Evolutionary conservation across 2,888 invertebrate genomes (phyloP), one percentile per base, ranked within the genome.

Genomic region (Polymixis lichenea): DNA sequence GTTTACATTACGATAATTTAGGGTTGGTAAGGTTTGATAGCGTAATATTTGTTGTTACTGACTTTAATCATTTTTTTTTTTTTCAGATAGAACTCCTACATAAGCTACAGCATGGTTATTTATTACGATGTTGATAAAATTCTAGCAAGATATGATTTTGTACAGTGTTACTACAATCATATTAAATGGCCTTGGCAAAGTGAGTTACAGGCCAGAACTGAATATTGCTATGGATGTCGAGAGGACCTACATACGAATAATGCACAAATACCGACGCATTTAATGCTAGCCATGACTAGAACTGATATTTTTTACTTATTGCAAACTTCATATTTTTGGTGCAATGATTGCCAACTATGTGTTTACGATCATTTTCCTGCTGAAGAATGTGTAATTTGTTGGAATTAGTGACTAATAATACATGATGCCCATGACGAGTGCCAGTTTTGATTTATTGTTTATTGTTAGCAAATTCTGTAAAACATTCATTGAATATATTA

Each of bases 151-250:
- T 75, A 75, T 71, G 75, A 78, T 71, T 72, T 78, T 78, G 68
- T 17, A 61, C 67, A 66, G 62, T 78, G 60, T 51, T 75, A 68
- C 55, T 62, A 78, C 61, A 72, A 78, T 75, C 56, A 78, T 76
- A 67, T 72, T 78, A 72, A 62, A 67, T 75, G 71, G 77, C 77
- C 77, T 64, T 77, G 74, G 69, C 74, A n/a, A n/a, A n/a, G n/a
- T n/a, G n/a, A n/a, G n/a, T n/a, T n/a, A n/a, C n/a, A n/a, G n/a
- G 74, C 70, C 64, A 70, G 2, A 51, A 55, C 60, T 70, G 65
- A 70, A 78, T 65, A 58, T 78, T 75, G 66, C 78, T 75, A 70
- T 75, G 78, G 74, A 75, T 78, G 74, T 78, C 64, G 62, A 78
- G 1, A 74, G 74, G 74, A 75, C 58, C 74, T 73, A 60, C 49